phyloP scores from a whole-genome alignment of 2,888 invertebrate genomes.

The Trissoscelio sp. region DNA sequence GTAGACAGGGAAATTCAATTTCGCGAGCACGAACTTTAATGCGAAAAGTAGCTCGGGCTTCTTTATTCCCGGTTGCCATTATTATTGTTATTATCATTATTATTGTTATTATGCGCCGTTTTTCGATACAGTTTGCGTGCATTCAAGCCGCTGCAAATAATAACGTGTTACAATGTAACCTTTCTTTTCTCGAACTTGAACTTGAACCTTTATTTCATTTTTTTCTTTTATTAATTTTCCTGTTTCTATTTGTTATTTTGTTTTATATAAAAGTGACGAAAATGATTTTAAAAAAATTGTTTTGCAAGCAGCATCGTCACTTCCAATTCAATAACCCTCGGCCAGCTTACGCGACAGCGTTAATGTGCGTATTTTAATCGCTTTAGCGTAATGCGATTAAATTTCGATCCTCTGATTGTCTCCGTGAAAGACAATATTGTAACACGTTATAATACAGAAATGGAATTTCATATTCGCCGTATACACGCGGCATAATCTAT shows the following conservation, averaged over 20 bases:
- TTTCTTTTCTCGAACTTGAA: background rate
- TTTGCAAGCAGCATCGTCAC: background rate
- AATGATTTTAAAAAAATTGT: no score
- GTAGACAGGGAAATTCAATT: slow-evolving; percentile 68
- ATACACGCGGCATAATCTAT: no score
- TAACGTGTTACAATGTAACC: background rate
- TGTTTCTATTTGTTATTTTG: background rate
- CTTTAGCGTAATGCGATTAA: slow-evolving; percentile 56
- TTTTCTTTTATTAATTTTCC: background rate
- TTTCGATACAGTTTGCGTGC: slow-evolving; percentile 16
- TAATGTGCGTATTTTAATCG: slow-evolving; percentile 40
- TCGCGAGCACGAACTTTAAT: slow-evolving; percentile 57
- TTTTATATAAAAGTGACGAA: background rate
- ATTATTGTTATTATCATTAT: slow-evolving; percentile 42
- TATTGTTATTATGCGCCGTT: slow-evolving; percentile 38
- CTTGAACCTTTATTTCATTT: background rate
- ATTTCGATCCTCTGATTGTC: slow-evolving; percentile 45
- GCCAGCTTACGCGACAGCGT: slow-evolving; percentile 5
- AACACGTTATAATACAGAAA: slow-evolving; percentile 31
- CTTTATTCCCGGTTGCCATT: slow-evolving; percentile 43
- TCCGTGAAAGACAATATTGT: slow-evolving; percentile 32
- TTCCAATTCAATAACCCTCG: background rate
- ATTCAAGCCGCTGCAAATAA: slow-evolving; percentile 7
- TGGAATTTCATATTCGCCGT: slow-evolving; percentile 24
- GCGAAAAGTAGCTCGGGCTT: slow-evolving; percentile 49